Evolutionary conservation across 2,888 invertebrate species (phyloP).

Genomic region (Troilus luridus): DNA sequence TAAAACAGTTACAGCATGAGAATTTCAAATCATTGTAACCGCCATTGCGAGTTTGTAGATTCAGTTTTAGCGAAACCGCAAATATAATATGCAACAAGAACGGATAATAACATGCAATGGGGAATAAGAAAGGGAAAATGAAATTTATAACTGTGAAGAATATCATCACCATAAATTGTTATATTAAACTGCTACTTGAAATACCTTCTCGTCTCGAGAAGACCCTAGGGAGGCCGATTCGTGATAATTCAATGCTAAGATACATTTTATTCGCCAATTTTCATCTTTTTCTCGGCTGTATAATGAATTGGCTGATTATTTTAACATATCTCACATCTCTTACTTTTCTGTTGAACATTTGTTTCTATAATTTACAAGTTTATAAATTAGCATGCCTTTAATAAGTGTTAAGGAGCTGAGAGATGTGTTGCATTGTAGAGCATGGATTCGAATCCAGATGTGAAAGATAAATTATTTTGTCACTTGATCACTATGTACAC

Average conservation of each 20-base stretch:
- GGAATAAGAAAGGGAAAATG: not conserved
- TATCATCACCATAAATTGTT: slow-evolving; percentile 13
- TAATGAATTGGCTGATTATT: not conserved
- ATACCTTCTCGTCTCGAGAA: not conserved
- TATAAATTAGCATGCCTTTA: too few species aligned
- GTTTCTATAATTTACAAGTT: too few species aligned
- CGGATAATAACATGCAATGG: not conserved
- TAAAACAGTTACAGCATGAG: not conserved
- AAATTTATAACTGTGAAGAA: not conserved
- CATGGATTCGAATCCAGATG: too few species aligned
- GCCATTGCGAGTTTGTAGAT: not conserved
- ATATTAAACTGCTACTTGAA: not conserved
- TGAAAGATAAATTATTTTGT: too few species aligned
- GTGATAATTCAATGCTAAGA: not conserved
- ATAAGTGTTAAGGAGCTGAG: too few species aligned
- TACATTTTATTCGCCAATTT: not conserved
- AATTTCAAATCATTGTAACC: not conserved
- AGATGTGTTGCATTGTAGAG: too few species aligned
- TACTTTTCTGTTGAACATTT: too few species aligned
- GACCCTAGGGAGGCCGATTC: not conserved
- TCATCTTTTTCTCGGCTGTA: not conserved
- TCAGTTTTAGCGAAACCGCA: not conserved
- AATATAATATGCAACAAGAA: not conserved
- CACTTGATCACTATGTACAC: too few species aligned
- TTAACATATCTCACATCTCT: too few species aligned